phyloP scores from a whole-genome alignment of 2,113 vertebrate genomes.

The Xenopus borealis region DNA sequence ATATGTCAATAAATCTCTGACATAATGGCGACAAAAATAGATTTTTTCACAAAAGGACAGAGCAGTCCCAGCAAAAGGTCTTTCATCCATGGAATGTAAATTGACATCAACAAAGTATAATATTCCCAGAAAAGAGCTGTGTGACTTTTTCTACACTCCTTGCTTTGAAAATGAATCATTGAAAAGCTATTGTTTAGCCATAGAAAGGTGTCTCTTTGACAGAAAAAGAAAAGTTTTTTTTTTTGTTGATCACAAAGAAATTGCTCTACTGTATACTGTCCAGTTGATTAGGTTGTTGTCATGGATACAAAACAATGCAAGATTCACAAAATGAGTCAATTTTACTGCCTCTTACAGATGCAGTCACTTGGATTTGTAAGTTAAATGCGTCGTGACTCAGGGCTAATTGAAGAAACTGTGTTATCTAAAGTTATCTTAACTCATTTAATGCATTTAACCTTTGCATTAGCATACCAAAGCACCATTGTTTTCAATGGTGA shows the following conservation, averaged over 20 bases:
- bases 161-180: constrained; percentile 43
- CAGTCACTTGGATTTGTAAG: too few species aligned
- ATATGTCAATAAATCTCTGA: background rate
- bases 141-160: constrained; percentile 18
- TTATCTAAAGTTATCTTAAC: too few species aligned
- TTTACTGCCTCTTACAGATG: too few species aligned
- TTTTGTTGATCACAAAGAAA: constrained; percentile 17
- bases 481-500: too few species aligned
- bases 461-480: too few species aligned
- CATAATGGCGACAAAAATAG: constrained; percentile 26
- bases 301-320: too few species aligned
- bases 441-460: too few species aligned
- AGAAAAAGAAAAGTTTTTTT: constrained; percentile 44
- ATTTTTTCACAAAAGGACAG: constrained; percentile 40
- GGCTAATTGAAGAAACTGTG: too few species aligned
- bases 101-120: constrained; percentile 50
- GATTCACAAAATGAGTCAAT: too few species aligned
- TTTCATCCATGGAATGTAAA: constrained; percentile 55
- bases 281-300: background rate
- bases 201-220: constrained; percentile 41
- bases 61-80: constrained; percentile 40
- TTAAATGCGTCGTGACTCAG: too few species aligned
- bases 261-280: background rate
- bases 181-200: constrained; percentile 9
- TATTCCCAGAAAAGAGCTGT: constrained; percentile 15